These are phyloP conservation scores for Oreochromis spilurus DNA, from an alignment of 2,113 vertebrate genomes.

Conservation along the genomic window DNA sequence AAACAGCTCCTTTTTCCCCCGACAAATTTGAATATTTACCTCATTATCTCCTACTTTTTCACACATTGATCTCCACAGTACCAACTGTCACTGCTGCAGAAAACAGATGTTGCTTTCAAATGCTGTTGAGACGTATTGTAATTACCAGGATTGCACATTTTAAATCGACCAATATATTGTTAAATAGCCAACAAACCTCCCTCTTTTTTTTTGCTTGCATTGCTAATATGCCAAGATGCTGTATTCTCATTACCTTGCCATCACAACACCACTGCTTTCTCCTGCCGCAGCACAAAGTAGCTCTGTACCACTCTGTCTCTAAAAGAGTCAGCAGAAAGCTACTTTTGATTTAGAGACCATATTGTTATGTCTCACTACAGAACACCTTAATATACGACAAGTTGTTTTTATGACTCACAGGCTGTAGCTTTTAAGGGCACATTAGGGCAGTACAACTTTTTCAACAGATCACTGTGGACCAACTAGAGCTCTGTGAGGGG, in stretches of 20 bases:
- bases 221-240: neutral
- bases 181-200: neutral
- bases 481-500: neutral
- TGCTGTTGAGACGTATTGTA: neutral
- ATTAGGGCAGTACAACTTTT: conserved; percentile 1
- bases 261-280: neutral
- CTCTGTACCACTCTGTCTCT: neutral
- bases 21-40: conserved; percentile 8
- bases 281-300: neutral
- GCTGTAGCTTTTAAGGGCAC: conserved; percentile 21
- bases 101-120: conserved; percentile 11
- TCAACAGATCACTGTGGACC: neutral
- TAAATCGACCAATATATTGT: neutral
- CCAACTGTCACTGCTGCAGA: neutral
- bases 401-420: conserved; percentile 21
- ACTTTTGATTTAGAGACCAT: conserved; percentile 27
- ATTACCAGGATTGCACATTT: neutral
- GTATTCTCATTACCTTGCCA: neutral
- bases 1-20: neutral
- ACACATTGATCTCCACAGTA: neutral
- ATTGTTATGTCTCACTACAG: conserved; percentile 10
- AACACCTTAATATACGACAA: conserved; percentile 26
- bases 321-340: conserved; percentile 2
- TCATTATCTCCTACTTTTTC: neutral
- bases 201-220: neutral